phyloP scores from a whole-genome alignment of 2,113 vertebrate genomes.

The Halcyon malimbica region DNA sequence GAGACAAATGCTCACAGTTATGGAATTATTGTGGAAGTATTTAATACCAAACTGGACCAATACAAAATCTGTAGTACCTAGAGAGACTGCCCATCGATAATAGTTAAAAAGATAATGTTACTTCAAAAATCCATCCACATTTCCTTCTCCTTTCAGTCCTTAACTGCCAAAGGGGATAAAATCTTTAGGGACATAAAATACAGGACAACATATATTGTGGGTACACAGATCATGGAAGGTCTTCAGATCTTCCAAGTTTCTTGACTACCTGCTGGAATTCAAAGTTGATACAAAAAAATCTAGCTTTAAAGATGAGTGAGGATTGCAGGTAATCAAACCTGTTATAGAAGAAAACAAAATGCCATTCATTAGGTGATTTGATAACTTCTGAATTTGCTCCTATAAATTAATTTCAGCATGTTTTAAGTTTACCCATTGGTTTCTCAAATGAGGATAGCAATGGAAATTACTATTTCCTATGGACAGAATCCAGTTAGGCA shows the following conservation, averaged over 20 bases:
- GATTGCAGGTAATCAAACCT: background rate
- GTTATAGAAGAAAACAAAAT: background rate
- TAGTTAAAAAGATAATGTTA: background rate
- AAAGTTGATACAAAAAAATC: background rate
- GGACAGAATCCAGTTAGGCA: background rate
- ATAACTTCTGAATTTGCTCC: background rate
- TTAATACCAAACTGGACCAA: background rate
- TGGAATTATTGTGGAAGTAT: background rate
- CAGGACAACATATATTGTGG: background rate
- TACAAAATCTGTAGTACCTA: background rate
- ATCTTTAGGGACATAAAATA: background rate
- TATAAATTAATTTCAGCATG: background rate
- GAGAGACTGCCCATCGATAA: background rate
- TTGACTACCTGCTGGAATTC: background rate
- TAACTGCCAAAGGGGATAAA: background rate
- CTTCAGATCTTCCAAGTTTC: background rate
- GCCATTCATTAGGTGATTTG: background rate
- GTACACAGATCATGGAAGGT: background rate
- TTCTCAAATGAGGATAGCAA: background rate
- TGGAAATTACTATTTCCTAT: background rate
- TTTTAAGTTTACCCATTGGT: background rate
- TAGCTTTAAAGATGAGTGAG: background rate
- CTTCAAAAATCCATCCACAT: background rate
- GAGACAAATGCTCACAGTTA: background rate
- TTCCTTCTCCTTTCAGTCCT: background rate